Base-by-base conservation (phyloP, 2,888 invertebrate species). In the Pyrgus malvae region DNA sequence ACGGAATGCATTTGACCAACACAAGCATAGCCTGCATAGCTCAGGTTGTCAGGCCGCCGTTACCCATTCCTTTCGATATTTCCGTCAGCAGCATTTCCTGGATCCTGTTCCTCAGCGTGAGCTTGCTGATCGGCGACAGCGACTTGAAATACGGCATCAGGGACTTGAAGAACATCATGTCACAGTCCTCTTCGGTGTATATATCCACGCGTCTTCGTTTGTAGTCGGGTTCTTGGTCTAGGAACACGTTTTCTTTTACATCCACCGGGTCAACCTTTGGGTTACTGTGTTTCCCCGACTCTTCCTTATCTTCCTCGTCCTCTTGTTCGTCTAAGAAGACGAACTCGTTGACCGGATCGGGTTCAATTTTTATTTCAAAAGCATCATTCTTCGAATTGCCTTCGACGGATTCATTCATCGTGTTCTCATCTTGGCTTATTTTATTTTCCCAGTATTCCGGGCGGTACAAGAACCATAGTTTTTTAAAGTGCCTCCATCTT, bases 141-240 rank as follows among this genome's bases (percentile, higher is more conserved):
- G 72, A 62, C 35, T 64, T 70, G 11, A 84, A 71, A 48, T 71
- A 83, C 1, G 81, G 83, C 17, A 71, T 69, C 8, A 84, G 58
- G 0, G 82, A 82, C 41, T 76, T 76, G 1, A 83, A 48, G 46
- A 78, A 83, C 77, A 83, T 77, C 27, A 76, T 25, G 12, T 83
- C 82, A 16, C 69, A 78, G 19, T 80, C 80, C 0, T 72, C 73
- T 0, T 72, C 69, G 0, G 53, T 21, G 0, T 62, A 53, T 0
- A 35, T 8, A 46, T 48, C 38, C 21, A 14, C 1, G 1, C 11
- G 17, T 11, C 48, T 37, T 25, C 38, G 33, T n/a, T 33, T 31
- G 1, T 23, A 2, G 6, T 7, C 5, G 0, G 33, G 35, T 25
- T 48, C 35, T n/a, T n/a, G n/a, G n/a, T 35, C 17, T 33, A 23